A percentile compares a stretch with the other conserved stretches of the same genome.
Evolutionary conservation across 1,140 invertebrate genomes (phyloP).

Genomic region (Sitobion miscanthi): DNA sequence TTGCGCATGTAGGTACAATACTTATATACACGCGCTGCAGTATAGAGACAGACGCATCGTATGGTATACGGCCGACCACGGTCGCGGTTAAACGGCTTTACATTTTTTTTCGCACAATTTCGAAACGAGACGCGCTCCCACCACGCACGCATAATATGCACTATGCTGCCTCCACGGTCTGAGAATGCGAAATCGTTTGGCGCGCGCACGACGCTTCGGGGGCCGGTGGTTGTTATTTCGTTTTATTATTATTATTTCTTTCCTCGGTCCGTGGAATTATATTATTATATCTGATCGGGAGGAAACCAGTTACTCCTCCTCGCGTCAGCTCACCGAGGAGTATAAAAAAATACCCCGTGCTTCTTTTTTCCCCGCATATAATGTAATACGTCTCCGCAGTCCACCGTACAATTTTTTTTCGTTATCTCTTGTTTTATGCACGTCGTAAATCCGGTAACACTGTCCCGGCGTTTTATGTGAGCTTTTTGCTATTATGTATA

Average conservation of each 20-base stretch:
- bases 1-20: background rate
- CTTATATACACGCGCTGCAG: background rate
- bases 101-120: slow-evolving; percentile 18
- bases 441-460: slow-evolving; percentile 10
- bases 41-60: background rate
- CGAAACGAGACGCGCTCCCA: background rate
- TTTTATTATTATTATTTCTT: slow-evolving; percentile 11
- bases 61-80: background rate
- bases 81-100: background rate
- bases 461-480: background rate
- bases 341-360: background rate
- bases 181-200: slow-evolving; percentile 37
- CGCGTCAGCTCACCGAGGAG: background rate
- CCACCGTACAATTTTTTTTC: background rate
- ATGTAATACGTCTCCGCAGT: background rate
- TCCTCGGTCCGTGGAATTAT: background rate
- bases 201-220: background rate
- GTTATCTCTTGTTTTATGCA: slow-evolving; percentile 1
- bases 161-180: background rate
- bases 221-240: background rate
- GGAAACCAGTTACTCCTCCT: background rate
- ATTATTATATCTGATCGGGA: slow-evolving; percentile 4
- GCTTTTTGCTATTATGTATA: background rate
- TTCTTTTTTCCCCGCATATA: background rate
- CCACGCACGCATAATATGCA: background rate